A percentile compares a stretch with the other conserved stretches of the same genome.
Evolutionary conservation across 2,797 vertebrate genomes (phyloP).

Genomic region (Spheniscus humboldti): DNA sequence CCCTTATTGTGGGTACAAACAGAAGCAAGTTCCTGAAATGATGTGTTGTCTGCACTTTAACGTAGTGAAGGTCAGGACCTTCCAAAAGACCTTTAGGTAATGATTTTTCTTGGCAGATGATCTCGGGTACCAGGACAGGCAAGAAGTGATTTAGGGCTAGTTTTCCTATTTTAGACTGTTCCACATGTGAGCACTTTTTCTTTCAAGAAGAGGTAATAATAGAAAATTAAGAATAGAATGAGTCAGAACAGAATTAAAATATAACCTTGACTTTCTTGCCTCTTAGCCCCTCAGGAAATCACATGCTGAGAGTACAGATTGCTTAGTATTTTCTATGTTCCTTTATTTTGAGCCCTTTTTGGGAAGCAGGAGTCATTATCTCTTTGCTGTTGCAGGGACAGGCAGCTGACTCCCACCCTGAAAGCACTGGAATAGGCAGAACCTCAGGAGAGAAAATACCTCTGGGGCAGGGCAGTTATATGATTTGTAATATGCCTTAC

Average conservation of each 20-base stretch:
- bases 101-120: not conserved
- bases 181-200: not conserved
- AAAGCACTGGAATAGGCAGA: not conserved
- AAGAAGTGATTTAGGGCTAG: not conserved
- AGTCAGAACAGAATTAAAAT: conserved; percentile 15
- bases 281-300: not conserved
- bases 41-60: not conserved
- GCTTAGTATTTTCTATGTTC: not conserved
- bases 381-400: not conserved
- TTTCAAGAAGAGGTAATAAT: conserved; percentile 9
- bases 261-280: not conserved
- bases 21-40: not conserved
- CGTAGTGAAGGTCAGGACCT: not conserved
- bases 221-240: conserved; percentile 35
- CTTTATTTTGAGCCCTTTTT: not conserved
- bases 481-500: not conserved
- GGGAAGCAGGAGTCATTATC: not conserved
- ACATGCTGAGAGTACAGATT: not conserved
- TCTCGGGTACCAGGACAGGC: not conserved
- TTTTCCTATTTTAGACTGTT: not conserved
- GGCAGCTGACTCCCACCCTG: not conserved
- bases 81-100: not conserved
- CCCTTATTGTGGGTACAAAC: not conserved
- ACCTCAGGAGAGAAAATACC: not conserved
- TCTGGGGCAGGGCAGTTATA: not conserved